These are phyloP conservation scores for Lycocerus yunnanus DNA, from an alignment of 2,888 invertebrate species.

Conservation along the genomic window DNA sequence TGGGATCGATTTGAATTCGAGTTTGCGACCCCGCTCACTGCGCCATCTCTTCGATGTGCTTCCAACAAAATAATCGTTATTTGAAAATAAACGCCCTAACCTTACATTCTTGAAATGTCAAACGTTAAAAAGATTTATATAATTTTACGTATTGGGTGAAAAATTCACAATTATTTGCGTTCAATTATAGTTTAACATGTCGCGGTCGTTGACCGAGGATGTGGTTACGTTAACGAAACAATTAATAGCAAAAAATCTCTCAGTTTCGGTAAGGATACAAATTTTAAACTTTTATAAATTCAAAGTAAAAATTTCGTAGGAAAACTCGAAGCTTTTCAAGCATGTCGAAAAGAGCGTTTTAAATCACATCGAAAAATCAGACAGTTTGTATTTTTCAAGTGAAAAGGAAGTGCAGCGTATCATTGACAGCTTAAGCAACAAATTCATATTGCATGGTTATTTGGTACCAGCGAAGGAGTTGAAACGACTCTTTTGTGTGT, in stretches of 20 bases:
- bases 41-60: not conserved
- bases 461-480: conserved; percentile 45
- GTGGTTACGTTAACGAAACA: not conserved
- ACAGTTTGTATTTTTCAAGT: conserved; percentile 48
- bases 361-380: conserved; percentile 41
- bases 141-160: not conserved
- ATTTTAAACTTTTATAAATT: too few relatives aligned
- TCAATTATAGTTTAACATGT: not conserved
- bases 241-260: not conserved
- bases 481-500: conserved; percentile 41
- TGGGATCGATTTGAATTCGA: not conserved
- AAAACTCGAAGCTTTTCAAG: conserved; percentile 26
- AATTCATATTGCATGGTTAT: conserved; percentile 51
- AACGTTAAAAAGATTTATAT: not conserved
- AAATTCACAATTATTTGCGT: not conserved
- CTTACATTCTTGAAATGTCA: not conserved
- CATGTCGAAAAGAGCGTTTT: conserved; percentile 43
- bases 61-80: not conserved
- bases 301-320: not conserved
- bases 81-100: not conserved
- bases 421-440: conserved; percentile 47
- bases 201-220: not conserved
- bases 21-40: not conserved
- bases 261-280: not conserved
- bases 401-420: conserved; percentile 46